Evolutionary conservation across 2,888 invertebrate genomes (phyloP), one percentile per base, ranked within the genome.

Genomic region (Phyto melanocephala): DNA sequence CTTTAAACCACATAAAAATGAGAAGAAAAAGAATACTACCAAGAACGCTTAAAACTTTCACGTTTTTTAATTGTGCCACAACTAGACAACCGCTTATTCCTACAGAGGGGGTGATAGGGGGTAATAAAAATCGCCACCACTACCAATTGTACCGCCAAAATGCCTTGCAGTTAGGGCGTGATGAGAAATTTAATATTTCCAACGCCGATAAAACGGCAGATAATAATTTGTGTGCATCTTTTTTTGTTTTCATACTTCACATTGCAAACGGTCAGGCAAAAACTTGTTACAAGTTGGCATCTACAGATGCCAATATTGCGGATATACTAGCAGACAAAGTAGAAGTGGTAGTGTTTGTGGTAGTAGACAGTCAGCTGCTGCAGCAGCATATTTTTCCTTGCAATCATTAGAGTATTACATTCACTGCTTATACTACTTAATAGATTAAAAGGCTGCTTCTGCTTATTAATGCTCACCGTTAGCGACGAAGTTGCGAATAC

Each of bases 131-230:
- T 17, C 35, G 22, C 35, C 37, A 42, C 24, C 37, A 54, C 47
- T 17, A 47, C 28, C 35, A 42, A n/a, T 2, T 62, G 33, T 63
- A 54, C 72, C 11, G 71, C 17, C 15, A 45, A 67, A 52, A 40
- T 75, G 71, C 67, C 78, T 75, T 63, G 67, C 67, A 80, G 62
- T 74, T 67, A 75, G 89, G 88, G 89, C 90, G 89, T 90, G 90
- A 89, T 90, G 90, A 88, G 90, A 90, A 90, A 90, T 88, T 89
- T 90, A 90, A 90, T 90, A 90, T 90, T 88, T 89, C 87, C 88
- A 89, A 86, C 86, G 88, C 88, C 87, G 87, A 88, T 86, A 87
- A 75, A 85, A 79, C 74, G 65, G 71, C 83, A 81, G 85, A 86
- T 85, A 85, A 85, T 83, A 79, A 80, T 86, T 82, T 83, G 40